A percentile compares a stretch with the other conserved stretches of the same genome.
phyloP scores from a whole-genome alignment of 2,113 vertebrate genomes.

The Nanorana parkeri region DNA sequence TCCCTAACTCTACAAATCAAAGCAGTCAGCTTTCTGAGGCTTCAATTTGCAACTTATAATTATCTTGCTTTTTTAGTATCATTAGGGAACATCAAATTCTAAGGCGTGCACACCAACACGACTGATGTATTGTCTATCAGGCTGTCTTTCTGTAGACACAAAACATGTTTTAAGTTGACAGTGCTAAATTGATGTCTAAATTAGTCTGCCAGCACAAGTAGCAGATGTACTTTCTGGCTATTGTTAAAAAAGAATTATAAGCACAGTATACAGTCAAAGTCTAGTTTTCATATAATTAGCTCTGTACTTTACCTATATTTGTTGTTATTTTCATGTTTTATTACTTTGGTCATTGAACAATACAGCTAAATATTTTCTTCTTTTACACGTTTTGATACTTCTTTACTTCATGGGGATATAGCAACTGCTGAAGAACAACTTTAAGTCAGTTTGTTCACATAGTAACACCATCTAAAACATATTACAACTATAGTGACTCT shows the following conservation, averaged over 20 bases:
- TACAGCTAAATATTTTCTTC: too few relatives aligned
- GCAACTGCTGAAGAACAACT: too few relatives aligned
- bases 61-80: conserved; percentile 63
- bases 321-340: too few relatives aligned
- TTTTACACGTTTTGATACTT: too few relatives aligned
- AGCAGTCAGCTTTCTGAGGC: conserved; percentile 58
- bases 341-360: too few relatives aligned
- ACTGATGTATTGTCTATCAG: conserved; percentile 63
- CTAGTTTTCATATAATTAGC: too few relatives aligned
- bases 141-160: conserved; percentile 62
- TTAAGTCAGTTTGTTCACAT: too few relatives aligned
- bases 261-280: too few relatives aligned
- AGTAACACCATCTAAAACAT: too few relatives aligned
- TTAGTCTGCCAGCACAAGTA: conserved; percentile 64
- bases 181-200: conserved; percentile 70
- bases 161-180: conserved; percentile 73
- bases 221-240: neutral
- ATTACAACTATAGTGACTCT: too few relatives aligned
- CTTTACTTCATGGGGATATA: too few relatives aligned
- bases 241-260: conserved; percentile 6
- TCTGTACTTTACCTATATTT: too few relatives aligned
- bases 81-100: conserved; percentile 64
- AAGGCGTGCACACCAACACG: conserved; percentile 63
- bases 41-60: conserved; percentile 64
- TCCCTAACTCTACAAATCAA: conserved; percentile 64